These are phyloP conservation scores for Plectropomus leopardus DNA, from an alignment of 2,113 vertebrate species.

Conservation along the genomic window DNA sequence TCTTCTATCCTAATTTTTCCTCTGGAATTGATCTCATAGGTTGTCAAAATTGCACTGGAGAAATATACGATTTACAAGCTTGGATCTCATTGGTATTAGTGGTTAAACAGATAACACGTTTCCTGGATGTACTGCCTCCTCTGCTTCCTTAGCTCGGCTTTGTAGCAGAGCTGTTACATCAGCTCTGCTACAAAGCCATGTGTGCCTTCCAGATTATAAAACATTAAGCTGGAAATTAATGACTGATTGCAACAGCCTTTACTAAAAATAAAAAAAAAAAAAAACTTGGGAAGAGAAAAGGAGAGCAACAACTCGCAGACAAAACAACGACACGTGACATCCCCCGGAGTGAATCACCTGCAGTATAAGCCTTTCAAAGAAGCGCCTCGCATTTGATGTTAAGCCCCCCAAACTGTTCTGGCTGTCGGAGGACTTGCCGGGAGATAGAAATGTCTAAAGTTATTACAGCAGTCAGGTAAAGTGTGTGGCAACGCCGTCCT, in stretches of 20 bases:
- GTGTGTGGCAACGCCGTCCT: slow-evolving; percentile 55
- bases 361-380: slow-evolving; percentile 57
- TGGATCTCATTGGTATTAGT: slow-evolving; percentile 27
- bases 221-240: slow-evolving; percentile 65
- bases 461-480: slow-evolving; percentile 76
- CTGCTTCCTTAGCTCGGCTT: slow-evolving; percentile 54
- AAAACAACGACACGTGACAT: slow-evolving; percentile 56
- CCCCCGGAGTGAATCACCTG: slow-evolving; percentile 61
- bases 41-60: background rate
- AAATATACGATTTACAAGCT: slow-evolving; percentile 10
- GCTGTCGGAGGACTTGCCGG: slow-evolving; percentile 58
- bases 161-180: slow-evolving; percentile 48
- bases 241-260: slow-evolving; percentile 70
- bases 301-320: slow-evolving; percentile 45
- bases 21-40: background rate
- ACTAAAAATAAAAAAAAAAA: too few relatives aligned
- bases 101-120: slow-evolving; percentile 57
- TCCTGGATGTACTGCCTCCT: slow-evolving; percentile 51
- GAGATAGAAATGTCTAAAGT: slow-evolving; percentile 75
- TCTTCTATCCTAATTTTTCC: background rate
- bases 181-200: slow-evolving; percentile 51
- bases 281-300: slow-evolving; percentile 49
- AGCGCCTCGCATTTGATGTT: slow-evolving; percentile 64
- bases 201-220: slow-evolving; percentile 59
- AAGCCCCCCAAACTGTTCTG: slow-evolving; percentile 62